Evolutionary conservation across 35 echinoderm and acorn worm genomes (phyloP).

Genomic region (Apostichopus japonicus): DNA sequence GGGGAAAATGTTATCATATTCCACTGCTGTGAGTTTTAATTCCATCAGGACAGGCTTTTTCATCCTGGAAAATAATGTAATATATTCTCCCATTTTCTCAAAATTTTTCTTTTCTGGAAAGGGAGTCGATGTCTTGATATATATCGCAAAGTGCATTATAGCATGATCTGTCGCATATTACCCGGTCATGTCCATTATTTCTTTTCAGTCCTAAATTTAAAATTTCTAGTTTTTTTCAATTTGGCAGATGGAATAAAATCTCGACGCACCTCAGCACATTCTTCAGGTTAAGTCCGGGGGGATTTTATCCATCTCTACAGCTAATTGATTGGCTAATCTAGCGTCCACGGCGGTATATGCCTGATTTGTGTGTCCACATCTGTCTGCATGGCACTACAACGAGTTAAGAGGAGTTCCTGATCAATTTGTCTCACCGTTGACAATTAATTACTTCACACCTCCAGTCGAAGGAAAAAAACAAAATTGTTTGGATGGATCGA

Average conservation of each 20-base stretch:
- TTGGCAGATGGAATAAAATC: background rate
- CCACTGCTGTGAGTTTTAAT: too few relatives aligned
- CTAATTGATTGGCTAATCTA: conserved; percentile 20
- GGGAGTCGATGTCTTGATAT: background rate
- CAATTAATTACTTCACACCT: conserved; percentile 50
- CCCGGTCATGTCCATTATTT: too few relatives aligned
- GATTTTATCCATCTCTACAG: background rate
- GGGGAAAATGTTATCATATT: too few relatives aligned
- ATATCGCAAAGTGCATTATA: background rate
- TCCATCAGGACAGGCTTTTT: too few relatives aligned
- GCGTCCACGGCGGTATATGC: background rate
- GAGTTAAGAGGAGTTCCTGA: background rate
- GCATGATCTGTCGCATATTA: background rate
- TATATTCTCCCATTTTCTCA: too few relatives aligned
- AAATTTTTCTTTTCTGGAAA: too few relatives aligned
- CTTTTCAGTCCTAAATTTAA: too few relatives aligned
- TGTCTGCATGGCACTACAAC: background rate
- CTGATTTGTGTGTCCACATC: background rate
- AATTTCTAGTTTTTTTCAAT: background rate
- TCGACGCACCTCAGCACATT: conserved; percentile 9
- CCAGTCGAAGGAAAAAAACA: background rate
- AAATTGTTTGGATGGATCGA: background rate
- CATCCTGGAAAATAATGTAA: too few relatives aligned
- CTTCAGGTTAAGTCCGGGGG: background rate
- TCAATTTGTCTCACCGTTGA: conserved; percentile 22